phyloP scores from a whole-genome alignment of 2,888 invertebrate species.

The Apomyelois bistriatella region DNA sequence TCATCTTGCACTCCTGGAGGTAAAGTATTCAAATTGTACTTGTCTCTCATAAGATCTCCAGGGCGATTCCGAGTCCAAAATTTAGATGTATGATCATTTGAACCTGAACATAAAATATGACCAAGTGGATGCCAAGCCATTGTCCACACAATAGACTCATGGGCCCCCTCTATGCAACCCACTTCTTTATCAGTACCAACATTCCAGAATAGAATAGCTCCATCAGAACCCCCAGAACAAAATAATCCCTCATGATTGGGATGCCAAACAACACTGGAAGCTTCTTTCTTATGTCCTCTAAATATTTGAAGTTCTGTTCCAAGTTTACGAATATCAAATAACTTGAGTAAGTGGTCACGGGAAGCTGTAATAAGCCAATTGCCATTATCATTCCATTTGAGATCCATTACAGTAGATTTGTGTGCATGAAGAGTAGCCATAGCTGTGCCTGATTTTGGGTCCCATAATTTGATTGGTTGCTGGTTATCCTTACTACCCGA shows the following conservation, averaged over 20 bases:
- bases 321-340: conserved; percentile 98
- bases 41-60: conserved; percentile 98
- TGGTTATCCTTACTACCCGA: conserved; percentile 99
- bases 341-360: conserved; percentile 96
- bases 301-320: conserved; percentile 98
- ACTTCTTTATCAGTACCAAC: conserved; percentile 99
- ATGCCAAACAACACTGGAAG: conserved; percentile 98
- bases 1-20: conserved; percentile 86
- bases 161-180: conserved; percentile 98
- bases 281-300: conserved; percentile 99
- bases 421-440: conserved; percentile 99
- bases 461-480: conserved; percentile 99
- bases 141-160: conserved; percentile 99
- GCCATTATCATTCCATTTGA: conserved; percentile 99
- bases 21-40: conserved; percentile 96
- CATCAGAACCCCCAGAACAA: conserved; percentile 99
- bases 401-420: conserved; percentile 99
- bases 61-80: conserved; percentile 99
- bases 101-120: conserved; percentile 98
- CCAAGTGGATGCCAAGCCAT: conserved; percentile 99
- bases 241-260: conserved; percentile 98
- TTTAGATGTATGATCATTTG: conserved; percentile 99
- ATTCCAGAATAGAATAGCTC: conserved; percentile 99
- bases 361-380: conserved; percentile 99
- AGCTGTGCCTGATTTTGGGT: conserved; percentile 97